A percentile compares a stretch with the other conserved stretches of the same genome.
Conservation (phyloP, 2,888 invertebrate genomes). For the Xanthorhoe spadicearia region DNA sequence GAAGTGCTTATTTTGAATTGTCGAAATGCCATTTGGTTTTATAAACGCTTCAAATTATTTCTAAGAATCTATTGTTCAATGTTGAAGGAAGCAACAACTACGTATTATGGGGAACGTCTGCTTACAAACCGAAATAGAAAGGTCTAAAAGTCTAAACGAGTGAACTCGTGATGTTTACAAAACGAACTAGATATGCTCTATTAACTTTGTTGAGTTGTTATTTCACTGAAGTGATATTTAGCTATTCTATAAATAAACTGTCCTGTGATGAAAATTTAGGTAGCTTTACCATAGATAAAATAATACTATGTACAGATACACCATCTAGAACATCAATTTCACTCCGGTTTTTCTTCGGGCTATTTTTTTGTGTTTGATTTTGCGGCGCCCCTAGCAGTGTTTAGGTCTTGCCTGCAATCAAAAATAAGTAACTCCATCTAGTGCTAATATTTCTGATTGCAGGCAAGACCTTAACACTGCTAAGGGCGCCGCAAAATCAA, state of each 20-base stretch:
- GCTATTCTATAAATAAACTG: neutral
- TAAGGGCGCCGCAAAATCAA: too few relatives aligned
- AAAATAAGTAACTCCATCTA: too few relatives aligned
- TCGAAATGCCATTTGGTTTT: neutral
- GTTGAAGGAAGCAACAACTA: neutral
- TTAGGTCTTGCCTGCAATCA: too few relatives aligned
- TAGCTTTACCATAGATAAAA: too few relatives aligned
- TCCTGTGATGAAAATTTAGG: neutral
- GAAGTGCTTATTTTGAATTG: neutral
- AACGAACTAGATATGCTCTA: slow-evolving; percentile 11
- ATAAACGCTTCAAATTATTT: neutral
- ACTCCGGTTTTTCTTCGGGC: too few relatives aligned
- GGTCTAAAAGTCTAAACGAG: slow-evolving; percentile 11
- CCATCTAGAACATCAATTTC: too few relatives aligned
- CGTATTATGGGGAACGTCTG: slow-evolving; percentile 8
- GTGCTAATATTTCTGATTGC: too few relatives aligned
- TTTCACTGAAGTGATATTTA: slow-evolving; percentile 3
- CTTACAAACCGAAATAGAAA: slow-evolving; percentile 27
- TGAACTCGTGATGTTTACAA: slow-evolving; percentile 22
- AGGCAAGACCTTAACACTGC: too few relatives aligned
- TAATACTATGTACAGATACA: too few relatives aligned
- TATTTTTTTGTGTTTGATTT: too few relatives aligned
- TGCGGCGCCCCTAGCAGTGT: too few relatives aligned
- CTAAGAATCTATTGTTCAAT: neutral
- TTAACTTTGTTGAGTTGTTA: slow-evolving; percentile 7